Conservation (phyloP, 2,888 invertebrate species). For the Salpingus planirostris region DNA sequence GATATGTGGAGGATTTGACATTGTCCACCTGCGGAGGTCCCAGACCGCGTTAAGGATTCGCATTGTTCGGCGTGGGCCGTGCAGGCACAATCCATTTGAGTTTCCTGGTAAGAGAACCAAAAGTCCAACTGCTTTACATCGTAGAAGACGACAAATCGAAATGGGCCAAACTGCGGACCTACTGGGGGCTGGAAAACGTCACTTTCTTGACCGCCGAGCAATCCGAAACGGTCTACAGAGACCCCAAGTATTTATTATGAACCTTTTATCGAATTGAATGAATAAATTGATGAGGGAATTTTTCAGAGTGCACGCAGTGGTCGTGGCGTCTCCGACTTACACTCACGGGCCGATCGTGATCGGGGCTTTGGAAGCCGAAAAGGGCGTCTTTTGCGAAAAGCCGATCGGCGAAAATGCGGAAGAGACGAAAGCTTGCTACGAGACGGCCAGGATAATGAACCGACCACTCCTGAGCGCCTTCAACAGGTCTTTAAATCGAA, state of each 20-base stretch:
- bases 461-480: conserved; percentile 54
- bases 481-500: too few species aligned
- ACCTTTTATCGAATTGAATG: not conserved
- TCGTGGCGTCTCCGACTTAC: conserved; percentile 52
- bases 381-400: conserved; percentile 62
- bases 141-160: conserved; percentile 47
- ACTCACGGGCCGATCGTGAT: conserved; percentile 50
- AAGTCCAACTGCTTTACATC: conserved; percentile 47
- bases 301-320: conserved; percentile 44
- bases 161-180: conserved; percentile 41
- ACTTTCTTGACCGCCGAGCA: conserved; percentile 45
- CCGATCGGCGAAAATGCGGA: conserved; percentile 52
- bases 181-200: conserved; percentile 45
- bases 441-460: conserved; percentile 47
- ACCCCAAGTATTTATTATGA: conserved; percentile 42
- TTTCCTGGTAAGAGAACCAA: conserved; percentile 43
- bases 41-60: too few species aligned
- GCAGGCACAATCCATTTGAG: conserved; percentile 53
- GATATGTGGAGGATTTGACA: too few species aligned
- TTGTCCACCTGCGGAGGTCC: too few species aligned
- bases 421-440: conserved; percentile 49
- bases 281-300: conserved; percentile 1
- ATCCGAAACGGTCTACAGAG: conserved; percentile 44
- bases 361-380: conserved; percentile 46
- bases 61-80: conserved; percentile 52